Percentiles rank a stretch among this genome's conserved stretches.
These are phyloP conservation scores for Eurystomus glaucurus DNA, from an alignment of 2,797 vertebrate species.

Conservation along the genomic window DNA sequence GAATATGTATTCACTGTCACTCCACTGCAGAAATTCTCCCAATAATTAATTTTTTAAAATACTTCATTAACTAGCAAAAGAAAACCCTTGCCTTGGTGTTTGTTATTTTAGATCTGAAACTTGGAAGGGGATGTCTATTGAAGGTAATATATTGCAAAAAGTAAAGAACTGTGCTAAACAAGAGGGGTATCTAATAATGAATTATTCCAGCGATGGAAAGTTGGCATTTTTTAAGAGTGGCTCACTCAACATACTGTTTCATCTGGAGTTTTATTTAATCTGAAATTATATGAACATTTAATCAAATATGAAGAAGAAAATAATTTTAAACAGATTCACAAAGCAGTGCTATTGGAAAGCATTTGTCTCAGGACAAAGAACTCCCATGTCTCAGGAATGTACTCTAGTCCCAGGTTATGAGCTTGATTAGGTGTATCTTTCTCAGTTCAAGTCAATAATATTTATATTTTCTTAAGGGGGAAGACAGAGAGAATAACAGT, in stretches of 20 bases:
- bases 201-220: not conserved
- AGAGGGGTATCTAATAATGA: rapidly evolving
- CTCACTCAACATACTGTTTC: not conserved
- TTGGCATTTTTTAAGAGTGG: rapidly evolving
- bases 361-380: not conserved
- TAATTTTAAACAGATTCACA: not conserved
- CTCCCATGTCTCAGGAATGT: rapidly evolving
- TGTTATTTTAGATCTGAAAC: not conserved
- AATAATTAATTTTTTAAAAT: not conserved
- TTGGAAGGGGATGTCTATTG: not conserved
- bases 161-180: not conserved
- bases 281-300: not conserved
- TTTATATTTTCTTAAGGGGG: not conserved
- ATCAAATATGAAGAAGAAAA: not conserved
- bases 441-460: not conserved
- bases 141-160: not conserved
- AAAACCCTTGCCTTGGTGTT: not conserved
- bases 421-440: not conserved
- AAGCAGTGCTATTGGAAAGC: not conserved
- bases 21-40: not conserved
- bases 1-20: not conserved
- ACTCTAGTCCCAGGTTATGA: not conserved
- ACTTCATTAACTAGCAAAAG: not conserved
- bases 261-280: rapidly evolving
- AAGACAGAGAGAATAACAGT: not conserved